Percentiles rank a stretch among this genome's conserved stretches.
These are phyloP conservation scores for Portunus trituberculatus DNA, from an alignment of 1,140 invertebrate genomes.

Conservation along the genomic window DNA sequence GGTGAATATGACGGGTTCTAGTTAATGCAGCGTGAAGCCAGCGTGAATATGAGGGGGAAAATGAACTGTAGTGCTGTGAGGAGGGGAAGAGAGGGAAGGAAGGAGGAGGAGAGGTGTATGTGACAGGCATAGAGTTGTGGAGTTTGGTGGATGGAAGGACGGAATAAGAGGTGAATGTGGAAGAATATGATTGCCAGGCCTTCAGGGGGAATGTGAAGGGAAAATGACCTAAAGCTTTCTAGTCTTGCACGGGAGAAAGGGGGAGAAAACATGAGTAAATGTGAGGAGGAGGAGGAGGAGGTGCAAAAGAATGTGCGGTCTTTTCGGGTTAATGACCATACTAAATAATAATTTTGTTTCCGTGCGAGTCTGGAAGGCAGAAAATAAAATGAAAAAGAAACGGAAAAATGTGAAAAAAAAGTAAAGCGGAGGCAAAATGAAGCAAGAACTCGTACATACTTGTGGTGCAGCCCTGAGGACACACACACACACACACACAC, in stretches of 20 bases:
- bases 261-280: no score
- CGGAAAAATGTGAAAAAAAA: not conserved
- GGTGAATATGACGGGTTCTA: not conserved
- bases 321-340: not conserved
- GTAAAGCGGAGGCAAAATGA: not conserved
- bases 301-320: not conserved
- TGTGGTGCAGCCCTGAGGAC: not conserved
- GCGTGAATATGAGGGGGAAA: not conserved
- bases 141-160: no score
- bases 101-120: not conserved
- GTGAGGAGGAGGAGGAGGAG: not conserved
- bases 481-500: not conserved
- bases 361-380: not conserved
- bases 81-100: no score
- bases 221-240: no score
- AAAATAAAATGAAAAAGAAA: no score
- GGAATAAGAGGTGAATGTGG: no score
- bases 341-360: not conserved
- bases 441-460: not conserved
- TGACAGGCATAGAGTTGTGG: not conserved
- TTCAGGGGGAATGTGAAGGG: not conserved
- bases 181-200: no score
- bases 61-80: not conserved
- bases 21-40: not conserved
- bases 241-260: no score